phyloP scores from a whole-genome alignment of 2,797 vertebrate species.

The Taeniopygia guttata region DNA sequence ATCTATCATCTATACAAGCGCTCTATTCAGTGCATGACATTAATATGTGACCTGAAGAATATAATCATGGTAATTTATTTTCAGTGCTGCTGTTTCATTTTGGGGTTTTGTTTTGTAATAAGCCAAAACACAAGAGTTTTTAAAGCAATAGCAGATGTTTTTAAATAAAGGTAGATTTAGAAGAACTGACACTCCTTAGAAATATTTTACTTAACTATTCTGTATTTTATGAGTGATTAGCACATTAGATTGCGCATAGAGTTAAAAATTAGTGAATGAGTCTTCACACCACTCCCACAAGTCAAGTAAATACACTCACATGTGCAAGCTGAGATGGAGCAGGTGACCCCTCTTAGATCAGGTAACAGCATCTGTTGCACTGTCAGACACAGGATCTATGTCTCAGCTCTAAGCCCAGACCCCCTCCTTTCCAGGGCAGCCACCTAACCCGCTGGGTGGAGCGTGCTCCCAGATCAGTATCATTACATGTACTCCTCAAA shows the following conservation, averaged over 20 bases:
- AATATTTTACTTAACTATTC: background rate
- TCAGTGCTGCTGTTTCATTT: background rate
- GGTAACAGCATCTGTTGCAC: constrained; percentile 2
- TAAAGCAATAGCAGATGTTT: background rate
- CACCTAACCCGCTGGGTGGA: background rate
- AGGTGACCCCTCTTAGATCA: background rate
- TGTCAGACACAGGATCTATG: background rate
- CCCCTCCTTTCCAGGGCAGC: background rate
- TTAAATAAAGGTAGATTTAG: background rate
- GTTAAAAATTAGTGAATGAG: constrained; percentile 19
- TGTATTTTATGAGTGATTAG: background rate
- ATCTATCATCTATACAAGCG: background rate
- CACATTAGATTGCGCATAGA: background rate
- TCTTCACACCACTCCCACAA: background rate
- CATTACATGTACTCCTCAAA: background rate
- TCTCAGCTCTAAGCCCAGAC: background rate
- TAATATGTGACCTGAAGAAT: background rate
- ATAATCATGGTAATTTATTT: background rate
- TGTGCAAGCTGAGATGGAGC: background rate
- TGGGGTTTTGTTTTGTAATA: background rate
- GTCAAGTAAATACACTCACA: background rate
- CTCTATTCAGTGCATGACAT: background rate
- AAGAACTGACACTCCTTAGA: background rate
- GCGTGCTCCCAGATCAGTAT: background rate
- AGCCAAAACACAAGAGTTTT: background rate